A percentile compares a stretch with the other conserved stretches of the same genome.
Evolutionary conservation across 2,113 vertebrate species (phyloP).

Genomic region (Etheostoma spectabile): DNA sequence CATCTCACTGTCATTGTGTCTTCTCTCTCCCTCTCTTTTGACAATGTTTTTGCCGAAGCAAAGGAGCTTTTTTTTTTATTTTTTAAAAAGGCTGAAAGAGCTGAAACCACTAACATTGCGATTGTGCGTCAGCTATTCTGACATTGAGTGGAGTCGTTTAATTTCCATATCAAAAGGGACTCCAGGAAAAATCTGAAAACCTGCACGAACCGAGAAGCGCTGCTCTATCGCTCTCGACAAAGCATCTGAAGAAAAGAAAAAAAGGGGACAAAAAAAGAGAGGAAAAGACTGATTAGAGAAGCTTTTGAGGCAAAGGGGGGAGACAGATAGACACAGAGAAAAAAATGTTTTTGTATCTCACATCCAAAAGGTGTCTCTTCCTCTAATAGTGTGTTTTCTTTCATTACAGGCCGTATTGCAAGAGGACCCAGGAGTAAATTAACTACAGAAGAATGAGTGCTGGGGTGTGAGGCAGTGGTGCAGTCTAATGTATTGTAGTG

Average conservation of each 20-base stretch:
- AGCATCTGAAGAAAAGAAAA: conserved; percentile 25
- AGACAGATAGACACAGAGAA: conserved; percentile 15
- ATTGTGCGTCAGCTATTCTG: conserved; percentile 54
- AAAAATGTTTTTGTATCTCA: conserved; percentile 43
- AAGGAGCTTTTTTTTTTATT: too few species aligned
- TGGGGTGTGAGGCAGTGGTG: not conserved
- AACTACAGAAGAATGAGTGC: conserved; percentile 23
- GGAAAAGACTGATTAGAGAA: conserved; percentile 54
- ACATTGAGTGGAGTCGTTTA: conserved; percentile 62
- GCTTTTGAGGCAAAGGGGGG: conserved; percentile 6
- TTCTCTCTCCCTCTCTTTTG: conserved; percentile 5
- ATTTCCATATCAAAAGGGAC: conserved; percentile 78
- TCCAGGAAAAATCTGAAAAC: conserved; percentile 55
- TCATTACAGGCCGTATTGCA: conserved; percentile 28
- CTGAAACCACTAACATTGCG: conserved; percentile 19
- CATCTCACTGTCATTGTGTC: conserved; percentile 30
- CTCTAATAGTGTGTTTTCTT: conserved; percentile 42
- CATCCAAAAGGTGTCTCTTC: conserved; percentile 48
- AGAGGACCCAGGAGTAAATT: too few species aligned
- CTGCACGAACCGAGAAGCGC: conserved; percentile 17
- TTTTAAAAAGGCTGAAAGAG: not conserved
- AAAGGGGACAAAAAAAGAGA: not conserved
- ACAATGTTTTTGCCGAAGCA: conserved; percentile 38
- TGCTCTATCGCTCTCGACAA: conserved; percentile 24
- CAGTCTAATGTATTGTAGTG: too few species aligned